phyloP scores from a whole-genome alignment of 2,113 vertebrate genomes.

The Argyrosomus japonicus region DNA sequence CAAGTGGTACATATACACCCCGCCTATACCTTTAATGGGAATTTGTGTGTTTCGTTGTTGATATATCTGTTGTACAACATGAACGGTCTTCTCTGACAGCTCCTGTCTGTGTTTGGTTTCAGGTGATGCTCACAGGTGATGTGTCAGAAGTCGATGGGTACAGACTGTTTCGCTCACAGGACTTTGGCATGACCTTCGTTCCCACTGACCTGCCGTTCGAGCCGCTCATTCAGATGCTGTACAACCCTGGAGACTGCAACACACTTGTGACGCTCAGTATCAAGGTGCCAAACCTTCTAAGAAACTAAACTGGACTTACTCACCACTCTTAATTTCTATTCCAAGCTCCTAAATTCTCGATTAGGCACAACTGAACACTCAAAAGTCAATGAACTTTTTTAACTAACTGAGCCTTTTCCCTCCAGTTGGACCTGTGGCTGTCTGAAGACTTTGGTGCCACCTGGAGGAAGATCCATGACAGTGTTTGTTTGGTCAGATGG shows the following conservation, averaged over 20 bases:
- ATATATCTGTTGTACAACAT: background rate
- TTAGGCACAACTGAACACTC: background rate
- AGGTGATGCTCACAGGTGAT: constrained; percentile 94
- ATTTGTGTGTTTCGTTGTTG: background rate
- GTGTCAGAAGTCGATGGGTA: constrained; percentile 86
- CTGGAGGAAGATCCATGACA: constrained; percentile 91
- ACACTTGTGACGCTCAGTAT: constrained; percentile 88
- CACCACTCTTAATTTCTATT: background rate
- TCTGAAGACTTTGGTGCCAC: constrained; percentile 91
- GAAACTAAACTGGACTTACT: background rate
- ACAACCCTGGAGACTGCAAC: constrained; percentile 85
- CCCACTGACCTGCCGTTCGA: constrained; percentile 89
- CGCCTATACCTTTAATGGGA: too few relatives aligned
- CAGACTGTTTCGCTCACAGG: constrained; percentile 88
- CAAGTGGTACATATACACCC: background rate
- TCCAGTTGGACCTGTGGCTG: constrained; percentile 85
- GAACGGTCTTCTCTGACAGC: background rate
- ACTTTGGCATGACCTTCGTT: constrained; percentile 89
- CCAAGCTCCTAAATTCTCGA: background rate
- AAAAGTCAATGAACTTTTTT: background rate
- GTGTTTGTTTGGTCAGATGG: constrained; percentile 94
- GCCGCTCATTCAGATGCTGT: constrained; percentile 90
- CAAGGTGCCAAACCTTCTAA: constrained; percentile 73
- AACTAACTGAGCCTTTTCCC: constrained; percentile 30
- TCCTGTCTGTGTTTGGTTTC: constrained; percentile 36